Evolutionary conservation across 2,113 vertebrate species (phyloP).

Genomic region (Corythoichthys haematopterus): DNA sequence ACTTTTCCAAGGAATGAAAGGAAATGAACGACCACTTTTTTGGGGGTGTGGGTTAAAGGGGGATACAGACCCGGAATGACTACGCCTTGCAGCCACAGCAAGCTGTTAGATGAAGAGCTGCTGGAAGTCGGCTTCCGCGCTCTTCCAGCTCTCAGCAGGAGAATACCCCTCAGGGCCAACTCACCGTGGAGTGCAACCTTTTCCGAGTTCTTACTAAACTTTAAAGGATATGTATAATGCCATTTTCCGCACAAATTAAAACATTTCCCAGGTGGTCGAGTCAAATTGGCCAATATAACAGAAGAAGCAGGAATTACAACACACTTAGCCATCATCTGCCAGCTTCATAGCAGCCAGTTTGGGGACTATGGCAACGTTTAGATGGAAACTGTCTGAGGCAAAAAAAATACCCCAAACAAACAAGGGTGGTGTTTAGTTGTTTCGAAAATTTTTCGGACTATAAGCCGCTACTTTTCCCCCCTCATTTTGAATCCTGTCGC

Average conservation of each 20-base stretch:
- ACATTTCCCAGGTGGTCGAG: neutral
- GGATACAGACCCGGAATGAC: neutral
- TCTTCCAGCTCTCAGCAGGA: neutral
- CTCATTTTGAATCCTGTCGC: too few relatives aligned
- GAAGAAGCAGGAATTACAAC: neutral
- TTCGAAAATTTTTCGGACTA: too few relatives aligned
- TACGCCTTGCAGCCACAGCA: neutral
- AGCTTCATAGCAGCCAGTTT: neutral
- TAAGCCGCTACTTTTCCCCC: too few relatives aligned
- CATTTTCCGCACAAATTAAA: neutral
- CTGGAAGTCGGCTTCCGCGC: neutral
- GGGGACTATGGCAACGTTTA: neutral
- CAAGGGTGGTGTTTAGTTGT: too few relatives aligned
- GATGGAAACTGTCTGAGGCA: too few relatives aligned
- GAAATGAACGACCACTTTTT: neutral
- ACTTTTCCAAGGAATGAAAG: neutral
- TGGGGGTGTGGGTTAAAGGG: neutral
- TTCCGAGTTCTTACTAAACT: neutral
- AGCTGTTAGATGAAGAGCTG: constrained; percentile 1
- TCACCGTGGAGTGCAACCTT: neutral
- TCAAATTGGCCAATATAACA: neutral
- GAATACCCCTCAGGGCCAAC: neutral
- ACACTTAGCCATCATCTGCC: neutral
- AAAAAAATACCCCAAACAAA: too few relatives aligned
- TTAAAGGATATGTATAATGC: neutral